Evolutionary conservation across 2,113 vertebrate species (phyloP).

Genomic region (Willisornis vidua): DNA sequence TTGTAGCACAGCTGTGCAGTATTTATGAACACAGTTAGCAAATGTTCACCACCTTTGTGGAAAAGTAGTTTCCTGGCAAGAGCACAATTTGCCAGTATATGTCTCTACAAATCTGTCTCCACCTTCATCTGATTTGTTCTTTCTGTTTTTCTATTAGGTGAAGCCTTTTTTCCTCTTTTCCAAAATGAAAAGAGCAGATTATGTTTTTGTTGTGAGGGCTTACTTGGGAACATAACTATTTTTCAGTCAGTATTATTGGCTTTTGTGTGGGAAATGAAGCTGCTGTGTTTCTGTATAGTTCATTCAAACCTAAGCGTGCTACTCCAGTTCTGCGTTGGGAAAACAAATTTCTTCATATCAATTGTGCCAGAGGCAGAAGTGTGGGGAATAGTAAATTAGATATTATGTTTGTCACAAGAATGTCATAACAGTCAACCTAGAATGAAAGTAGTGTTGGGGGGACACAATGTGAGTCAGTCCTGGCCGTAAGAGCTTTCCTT

Average conservation of each 20-base stretch:
- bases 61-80: background rate
- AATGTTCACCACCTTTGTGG: background rate
- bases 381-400: background rate
- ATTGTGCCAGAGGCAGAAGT: slow-evolving; percentile 18
- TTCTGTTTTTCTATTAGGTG: background rate
- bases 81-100: background rate
- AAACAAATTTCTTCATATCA: slow-evolving; percentile 21
- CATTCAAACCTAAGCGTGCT: background rate
- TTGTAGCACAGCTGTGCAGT: background rate
- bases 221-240: background rate
- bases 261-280: slow-evolving; percentile 38
- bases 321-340: background rate
- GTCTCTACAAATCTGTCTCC: background rate
- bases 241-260: background rate
- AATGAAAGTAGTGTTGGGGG: background rate
- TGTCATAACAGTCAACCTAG: background rate
- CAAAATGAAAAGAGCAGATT: background rate
- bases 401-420: background rate
- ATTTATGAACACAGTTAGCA: background rate
- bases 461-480: background rate
- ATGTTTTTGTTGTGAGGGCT: slow-evolving; percentile 1
- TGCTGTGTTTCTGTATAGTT: slow-evolving; percentile 17
- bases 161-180: background rate
- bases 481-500: background rate
- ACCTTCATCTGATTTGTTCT: background rate